phyloP scores from a whole-genome alignment of 2,113 vertebrate genomes.

The Fulica atra region DNA sequence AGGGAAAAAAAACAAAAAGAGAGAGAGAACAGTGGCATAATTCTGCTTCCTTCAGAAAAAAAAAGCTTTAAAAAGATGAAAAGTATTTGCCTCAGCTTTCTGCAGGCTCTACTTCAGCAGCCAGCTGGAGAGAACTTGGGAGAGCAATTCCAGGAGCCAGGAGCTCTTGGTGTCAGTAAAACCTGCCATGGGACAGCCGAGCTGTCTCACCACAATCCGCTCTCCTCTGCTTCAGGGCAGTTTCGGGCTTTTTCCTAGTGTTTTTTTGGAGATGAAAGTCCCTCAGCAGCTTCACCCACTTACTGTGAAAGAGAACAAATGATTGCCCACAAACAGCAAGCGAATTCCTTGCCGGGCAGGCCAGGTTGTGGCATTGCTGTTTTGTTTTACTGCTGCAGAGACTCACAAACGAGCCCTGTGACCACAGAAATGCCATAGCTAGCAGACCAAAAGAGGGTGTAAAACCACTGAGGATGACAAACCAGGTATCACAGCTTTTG shows the following conservation, averaged over 20 bases:
- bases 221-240: neutral
- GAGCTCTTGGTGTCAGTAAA: neutral
- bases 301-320: neutral
- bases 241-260: neutral
- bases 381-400: neutral
- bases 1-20: neutral
- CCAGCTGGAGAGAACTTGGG: constrained; percentile 26
- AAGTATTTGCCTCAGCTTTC: constrained; percentile 26
- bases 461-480: neutral
- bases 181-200: neutral
- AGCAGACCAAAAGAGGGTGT: neutral
- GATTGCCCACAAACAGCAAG: neutral
- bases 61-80: constrained; percentile 57
- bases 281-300: neutral
- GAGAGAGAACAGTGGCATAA: neutral
- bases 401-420: neutral
- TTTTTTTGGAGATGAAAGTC: neutral
- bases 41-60: constrained; percentile 32
- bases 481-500: neutral
- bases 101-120: neutral
- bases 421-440: neutral
- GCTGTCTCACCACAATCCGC: neutral
- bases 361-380: neutral
- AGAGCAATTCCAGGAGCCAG: constrained; percentile 2
- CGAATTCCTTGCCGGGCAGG: neutral